These are phyloP conservation scores for Cryptotis parvus DNA, from an alignment of 2,113 vertebrate genomes.

Conservation along the genomic window DNA sequence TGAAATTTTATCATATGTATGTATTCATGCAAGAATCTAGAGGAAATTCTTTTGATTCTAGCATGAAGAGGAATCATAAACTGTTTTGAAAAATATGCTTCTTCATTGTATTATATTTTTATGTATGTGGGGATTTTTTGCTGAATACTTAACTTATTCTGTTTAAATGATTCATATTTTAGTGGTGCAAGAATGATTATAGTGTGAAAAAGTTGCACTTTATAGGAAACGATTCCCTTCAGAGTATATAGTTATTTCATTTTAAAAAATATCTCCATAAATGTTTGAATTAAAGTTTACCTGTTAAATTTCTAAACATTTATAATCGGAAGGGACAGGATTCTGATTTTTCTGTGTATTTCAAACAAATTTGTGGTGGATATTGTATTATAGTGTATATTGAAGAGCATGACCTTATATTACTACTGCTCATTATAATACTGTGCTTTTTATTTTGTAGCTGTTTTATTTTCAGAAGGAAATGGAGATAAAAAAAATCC, in stretches of 20 bases:
- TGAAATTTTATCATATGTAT: slow-evolving; percentile 18
- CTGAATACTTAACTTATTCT: background rate
- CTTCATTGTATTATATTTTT: slow-evolving; percentile 20
- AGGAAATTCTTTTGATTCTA: slow-evolving; percentile 28
- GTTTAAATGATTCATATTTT: slow-evolving; percentile 50
- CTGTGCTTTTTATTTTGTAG: slow-evolving; percentile 43
- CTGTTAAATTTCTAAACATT: slow-evolving; percentile 58
- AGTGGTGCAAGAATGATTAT: slow-evolving; percentile 15
- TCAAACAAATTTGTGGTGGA: background rate
- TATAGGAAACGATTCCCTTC: slow-evolving; percentile 9
- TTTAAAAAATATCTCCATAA: background rate
- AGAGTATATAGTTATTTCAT: slow-evolving; percentile 34
- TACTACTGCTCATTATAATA: background rate
- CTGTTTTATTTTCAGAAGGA: slow-evolving; percentile 38
- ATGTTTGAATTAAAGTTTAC: slow-evolving; percentile 36
- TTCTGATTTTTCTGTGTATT: slow-evolving; percentile 56
- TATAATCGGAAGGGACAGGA: background rate
- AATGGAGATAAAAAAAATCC: background rate
- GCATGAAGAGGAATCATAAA: slow-evolving; percentile 20
- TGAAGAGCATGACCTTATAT: background rate
- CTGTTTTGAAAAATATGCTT: background rate
- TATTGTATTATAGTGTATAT: background rate
- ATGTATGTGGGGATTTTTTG: background rate
- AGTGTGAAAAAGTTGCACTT: background rate
- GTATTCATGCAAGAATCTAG: background rate